A percentile compares a stretch with the other conserved stretches of the same genome.
Evolutionary conservation across 2,797 vertebrate genomes (phyloP).

Genomic region (Acrocephalus scirpaceus): DNA sequence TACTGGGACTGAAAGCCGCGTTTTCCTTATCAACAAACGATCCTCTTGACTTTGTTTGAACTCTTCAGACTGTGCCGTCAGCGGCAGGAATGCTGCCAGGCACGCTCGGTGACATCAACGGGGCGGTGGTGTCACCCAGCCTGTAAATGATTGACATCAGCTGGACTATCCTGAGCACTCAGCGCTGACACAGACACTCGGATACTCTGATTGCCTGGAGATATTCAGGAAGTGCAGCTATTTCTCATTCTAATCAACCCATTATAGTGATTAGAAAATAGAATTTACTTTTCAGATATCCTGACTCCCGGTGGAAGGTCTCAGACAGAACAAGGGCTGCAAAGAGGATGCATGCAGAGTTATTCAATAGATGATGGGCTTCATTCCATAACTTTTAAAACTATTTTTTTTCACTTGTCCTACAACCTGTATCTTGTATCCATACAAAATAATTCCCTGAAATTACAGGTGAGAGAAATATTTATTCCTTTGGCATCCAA

Average conservation of each 20-base stretch:
- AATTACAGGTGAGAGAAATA: background rate
- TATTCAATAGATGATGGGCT: background rate
- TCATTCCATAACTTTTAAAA: background rate
- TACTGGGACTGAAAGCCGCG: background rate
- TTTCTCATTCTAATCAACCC: background rate
- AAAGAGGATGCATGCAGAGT: background rate
- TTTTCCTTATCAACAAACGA: slow-evolving; percentile 25
- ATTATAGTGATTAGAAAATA: background rate
- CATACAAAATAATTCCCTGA: background rate
- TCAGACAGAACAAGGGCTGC: background rate
- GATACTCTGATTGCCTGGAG: background rate
- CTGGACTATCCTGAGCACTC: background rate
- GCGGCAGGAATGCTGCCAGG: slow-evolving; percentile 30
- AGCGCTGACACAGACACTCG: background rate
- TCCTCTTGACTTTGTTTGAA: slow-evolving; percentile 1
- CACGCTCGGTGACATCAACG: slow-evolving; percentile 11
- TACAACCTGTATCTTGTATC: background rate
- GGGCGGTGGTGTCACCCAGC: background rate
- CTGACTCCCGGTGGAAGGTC: background rate
- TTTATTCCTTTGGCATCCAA: background rate
- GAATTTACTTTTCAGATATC: background rate
- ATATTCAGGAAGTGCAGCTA: background rate
- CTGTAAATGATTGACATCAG: background rate
- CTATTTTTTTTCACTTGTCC: background rate
- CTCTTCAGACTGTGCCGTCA: background rate